Percentiles rank a stretch among this genome's conserved stretches.
Evolutionary conservation across 2,797 vertebrate genomes (phyloP).

Genomic region (Morelia viridis): DNA sequence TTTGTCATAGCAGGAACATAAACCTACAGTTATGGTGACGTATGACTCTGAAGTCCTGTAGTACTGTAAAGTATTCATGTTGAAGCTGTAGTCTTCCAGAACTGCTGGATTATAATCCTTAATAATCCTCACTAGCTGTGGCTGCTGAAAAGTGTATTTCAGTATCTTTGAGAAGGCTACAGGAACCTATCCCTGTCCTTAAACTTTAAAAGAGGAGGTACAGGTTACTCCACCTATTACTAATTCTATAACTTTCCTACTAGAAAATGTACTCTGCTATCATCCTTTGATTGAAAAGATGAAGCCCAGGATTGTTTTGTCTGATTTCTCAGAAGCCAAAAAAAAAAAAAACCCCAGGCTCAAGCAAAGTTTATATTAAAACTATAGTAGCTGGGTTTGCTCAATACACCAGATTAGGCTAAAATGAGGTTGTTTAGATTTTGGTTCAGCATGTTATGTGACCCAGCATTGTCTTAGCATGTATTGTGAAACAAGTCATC

Average conservation of each 20-base stretch:
- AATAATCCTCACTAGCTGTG: too few relatives aligned
- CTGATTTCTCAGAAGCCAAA: background rate
- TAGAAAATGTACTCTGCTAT: background rate
- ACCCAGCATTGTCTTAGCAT: background rate
- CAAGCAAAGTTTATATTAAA: background rate
- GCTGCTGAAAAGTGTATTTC: too few relatives aligned
- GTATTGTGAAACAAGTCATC: background rate
- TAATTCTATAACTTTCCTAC: background rate
- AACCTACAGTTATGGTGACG: background rate
- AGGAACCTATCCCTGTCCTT: too few relatives aligned
- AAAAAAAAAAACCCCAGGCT: background rate
- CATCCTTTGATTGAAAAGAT: background rate
- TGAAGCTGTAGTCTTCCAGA: background rate
- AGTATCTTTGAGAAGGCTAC: too few relatives aligned
- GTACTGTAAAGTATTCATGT: background rate
- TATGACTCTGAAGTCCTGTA: too few relatives aligned
- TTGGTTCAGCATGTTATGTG: background rate
- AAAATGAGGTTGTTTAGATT: background rate
- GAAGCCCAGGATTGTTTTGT: background rate
- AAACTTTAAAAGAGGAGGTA: background rate
- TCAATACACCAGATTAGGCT: background rate
- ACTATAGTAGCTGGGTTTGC: background rate
- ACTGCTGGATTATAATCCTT: too few relatives aligned
- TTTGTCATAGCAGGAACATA: too few relatives aligned
- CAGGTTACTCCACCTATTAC: background rate